These are phyloP conservation scores for Sitta carolinensis DNA, from an alignment of 2,797 vertebrate species.

Conservation along the genomic window DNA sequence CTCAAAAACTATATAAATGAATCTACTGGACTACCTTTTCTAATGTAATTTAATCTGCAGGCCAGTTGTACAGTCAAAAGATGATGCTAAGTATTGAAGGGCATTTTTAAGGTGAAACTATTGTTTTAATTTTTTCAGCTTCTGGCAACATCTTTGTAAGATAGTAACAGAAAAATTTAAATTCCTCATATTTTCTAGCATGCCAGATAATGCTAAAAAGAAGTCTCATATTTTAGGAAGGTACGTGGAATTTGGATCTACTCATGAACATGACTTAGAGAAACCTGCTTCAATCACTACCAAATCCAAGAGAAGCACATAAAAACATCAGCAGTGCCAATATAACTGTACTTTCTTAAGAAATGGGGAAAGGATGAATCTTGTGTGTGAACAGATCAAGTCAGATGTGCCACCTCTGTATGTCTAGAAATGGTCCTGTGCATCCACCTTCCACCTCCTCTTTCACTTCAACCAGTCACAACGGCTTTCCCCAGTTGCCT, in stretches of 20 bases:
- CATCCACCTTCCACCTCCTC: not conserved
- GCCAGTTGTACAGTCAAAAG: not conserved
- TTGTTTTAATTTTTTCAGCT: not conserved
- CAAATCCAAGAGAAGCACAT: not conserved
- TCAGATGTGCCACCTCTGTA: not conserved
- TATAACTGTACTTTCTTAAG: not conserved
- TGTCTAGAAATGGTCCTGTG: not conserved
- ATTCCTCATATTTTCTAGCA: not conserved
- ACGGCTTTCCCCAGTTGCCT: not conserved
- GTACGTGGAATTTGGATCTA: not conserved
- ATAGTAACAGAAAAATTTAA: not conserved
- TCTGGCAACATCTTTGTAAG: not conserved
- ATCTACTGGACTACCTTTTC: not conserved
- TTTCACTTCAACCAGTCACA: not conserved
- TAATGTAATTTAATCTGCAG: not conserved
- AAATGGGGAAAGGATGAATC: fast-evolving
- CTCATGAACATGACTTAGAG: not conserved
- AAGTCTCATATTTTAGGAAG: not conserved
- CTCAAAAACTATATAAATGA: not conserved
- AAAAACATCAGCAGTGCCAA: not conserved
- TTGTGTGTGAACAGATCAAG: not conserved
- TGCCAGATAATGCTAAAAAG: not conserved
- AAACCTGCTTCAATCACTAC: not conserved
- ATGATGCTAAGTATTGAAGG: not conserved
- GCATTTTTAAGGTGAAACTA: not conserved